phyloP scores from a whole-genome alignment of 2,113 vertebrate genomes.

The Ammodytes dubius region DNA sequence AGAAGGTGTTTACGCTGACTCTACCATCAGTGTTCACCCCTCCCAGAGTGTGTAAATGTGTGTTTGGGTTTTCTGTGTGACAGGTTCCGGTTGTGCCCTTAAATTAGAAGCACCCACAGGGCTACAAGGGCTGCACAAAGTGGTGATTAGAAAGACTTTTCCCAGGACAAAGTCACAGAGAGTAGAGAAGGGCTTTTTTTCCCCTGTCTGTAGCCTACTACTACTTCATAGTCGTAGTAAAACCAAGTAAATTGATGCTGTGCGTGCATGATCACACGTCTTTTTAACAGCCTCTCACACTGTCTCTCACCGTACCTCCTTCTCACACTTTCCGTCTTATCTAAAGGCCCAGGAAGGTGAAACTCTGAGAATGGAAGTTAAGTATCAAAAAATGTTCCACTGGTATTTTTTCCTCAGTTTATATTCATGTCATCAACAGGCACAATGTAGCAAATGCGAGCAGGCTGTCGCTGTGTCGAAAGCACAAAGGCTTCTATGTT shows the following conservation, averaged over 20 bases:
- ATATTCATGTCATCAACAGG: background rate
- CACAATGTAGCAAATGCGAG: background rate
- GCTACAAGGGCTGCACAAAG: background rate
- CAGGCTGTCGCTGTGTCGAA: background rate
- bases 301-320: background rate
- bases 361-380: background rate
- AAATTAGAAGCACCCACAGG: slow-evolving; percentile 8
- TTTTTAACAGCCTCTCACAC: slow-evolving; percentile 1
- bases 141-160: slow-evolving; percentile 37
- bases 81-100: background rate
- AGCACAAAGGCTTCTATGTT: background rate
- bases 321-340: background rate
- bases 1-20: background rate
- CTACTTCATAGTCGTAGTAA: slow-evolving; percentile 13
- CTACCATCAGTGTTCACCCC: background rate
- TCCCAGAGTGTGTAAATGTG: background rate
- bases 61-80: background rate
- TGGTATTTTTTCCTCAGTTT: background rate
- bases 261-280: background rate
- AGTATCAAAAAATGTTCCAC: background rate
- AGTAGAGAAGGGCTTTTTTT: background rate
- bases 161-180: slow-evolving; percentile 24
- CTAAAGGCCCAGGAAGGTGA: background rate
- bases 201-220: slow-evolving; percentile 15
- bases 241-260: slow-evolving; percentile 15